These are phyloP conservation scores for Taxidea taxus DNA, from an alignment of 2,113 vertebrate genomes.

Conservation along the genomic window DNA sequence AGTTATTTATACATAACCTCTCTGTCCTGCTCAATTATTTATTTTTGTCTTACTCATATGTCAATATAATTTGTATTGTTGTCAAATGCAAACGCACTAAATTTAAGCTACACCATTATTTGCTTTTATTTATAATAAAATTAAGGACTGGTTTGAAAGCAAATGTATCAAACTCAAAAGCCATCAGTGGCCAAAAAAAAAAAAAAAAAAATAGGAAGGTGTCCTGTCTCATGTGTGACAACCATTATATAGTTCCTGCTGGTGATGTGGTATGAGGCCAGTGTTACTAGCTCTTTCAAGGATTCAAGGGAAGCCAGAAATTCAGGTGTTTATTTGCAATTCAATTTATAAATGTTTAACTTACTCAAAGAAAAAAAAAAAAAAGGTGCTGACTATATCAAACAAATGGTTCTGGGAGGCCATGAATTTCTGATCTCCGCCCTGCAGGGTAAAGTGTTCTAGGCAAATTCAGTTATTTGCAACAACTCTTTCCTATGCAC, in stretches of 20 bases:
- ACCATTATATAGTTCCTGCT: background rate
- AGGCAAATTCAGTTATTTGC: background rate
- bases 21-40: slow-evolving; percentile 46
- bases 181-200: background rate
- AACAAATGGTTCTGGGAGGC: background rate
- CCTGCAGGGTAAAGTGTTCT: background rate
- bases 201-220: background rate
- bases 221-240: background rate
- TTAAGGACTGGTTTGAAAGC: background rate
- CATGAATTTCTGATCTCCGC: background rate
- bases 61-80: background rate
- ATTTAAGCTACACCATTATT: background rate
- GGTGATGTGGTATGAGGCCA: background rate
- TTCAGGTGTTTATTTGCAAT: slow-evolving; percentile 6
- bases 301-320: background rate
- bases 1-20: slow-evolving; percentile 40
- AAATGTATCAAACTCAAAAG: background rate
- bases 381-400: background rate
- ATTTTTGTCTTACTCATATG: background rate
- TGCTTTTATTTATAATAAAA: slow-evolving; percentile 39
- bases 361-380: background rate
- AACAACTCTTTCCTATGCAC: background rate
- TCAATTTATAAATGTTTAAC: background rate
- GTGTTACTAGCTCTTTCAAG: background rate
- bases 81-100: background rate